Conservation (phyloP, 1,140 invertebrate species). For the Papilio xuthus region DNA sequence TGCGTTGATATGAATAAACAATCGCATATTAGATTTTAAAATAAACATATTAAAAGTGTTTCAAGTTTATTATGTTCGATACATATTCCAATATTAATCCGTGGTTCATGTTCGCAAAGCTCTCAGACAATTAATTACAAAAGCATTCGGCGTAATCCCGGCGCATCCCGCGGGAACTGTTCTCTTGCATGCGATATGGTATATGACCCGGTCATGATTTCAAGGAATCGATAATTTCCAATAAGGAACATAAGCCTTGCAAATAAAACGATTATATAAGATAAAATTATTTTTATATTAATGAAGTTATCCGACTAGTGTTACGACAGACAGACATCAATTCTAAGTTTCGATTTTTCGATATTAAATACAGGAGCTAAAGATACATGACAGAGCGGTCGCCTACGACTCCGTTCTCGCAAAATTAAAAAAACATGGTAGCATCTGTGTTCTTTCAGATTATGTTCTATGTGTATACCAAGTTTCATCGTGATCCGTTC, state of each 20-base stretch:
- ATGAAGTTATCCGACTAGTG: too few species aligned
- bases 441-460: too few species aligned
- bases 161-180: constrained; percentile 19
- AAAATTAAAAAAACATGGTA: too few species aligned
- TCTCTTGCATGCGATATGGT: constrained; percentile 19
- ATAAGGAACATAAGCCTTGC: constrained; percentile 12
- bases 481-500: too few species aligned
- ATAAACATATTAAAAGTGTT: background rate
- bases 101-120: background rate
- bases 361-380: too few species aligned
- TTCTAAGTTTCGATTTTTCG: too few species aligned
- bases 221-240: constrained; percentile 18
- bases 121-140: constrained; percentile 28
- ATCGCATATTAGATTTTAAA: background rate
- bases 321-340: too few species aligned
- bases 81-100: constrained; percentile 12
- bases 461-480: too few species aligned
- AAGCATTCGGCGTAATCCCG: constrained; percentile 23
- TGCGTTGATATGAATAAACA: too few species aligned
- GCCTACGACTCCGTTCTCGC: too few species aligned
- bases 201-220: constrained; percentile 1
- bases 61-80: background rate
- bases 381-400: too few species aligned
- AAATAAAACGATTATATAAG: background rate
- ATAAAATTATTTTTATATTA: too few species aligned